These are phyloP conservation scores for Aphrocallistes beatrix DNA, from an alignment of 37 sponge, comb jelly and placozoan genomes.

Conservation along the genomic window DNA sequence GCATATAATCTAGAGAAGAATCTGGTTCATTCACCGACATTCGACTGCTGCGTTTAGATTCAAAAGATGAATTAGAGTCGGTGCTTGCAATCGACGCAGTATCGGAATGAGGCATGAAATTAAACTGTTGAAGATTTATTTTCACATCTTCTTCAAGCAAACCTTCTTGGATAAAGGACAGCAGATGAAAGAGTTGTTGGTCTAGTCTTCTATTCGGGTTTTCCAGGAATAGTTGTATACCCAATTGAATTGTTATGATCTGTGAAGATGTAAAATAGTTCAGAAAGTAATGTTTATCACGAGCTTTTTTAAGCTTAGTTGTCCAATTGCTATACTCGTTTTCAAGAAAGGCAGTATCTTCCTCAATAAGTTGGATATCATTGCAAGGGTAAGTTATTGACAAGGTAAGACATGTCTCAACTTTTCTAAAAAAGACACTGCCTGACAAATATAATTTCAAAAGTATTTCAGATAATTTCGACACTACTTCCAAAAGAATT, in stretches of 20 bases:
- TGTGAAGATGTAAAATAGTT: background rate
- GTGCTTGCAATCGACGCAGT: background rate
- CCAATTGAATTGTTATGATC: background rate
- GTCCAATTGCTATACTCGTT: background rate
- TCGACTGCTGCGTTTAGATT: too few relatives aligned
- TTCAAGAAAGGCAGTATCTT: background rate
- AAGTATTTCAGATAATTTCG: background rate
- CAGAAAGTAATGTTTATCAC: background rate
- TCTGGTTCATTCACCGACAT: too few relatives aligned
- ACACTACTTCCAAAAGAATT: background rate
- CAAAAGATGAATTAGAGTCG: background rate
- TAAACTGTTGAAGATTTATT: background rate
- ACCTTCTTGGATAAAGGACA: background rate
- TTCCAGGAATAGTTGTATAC: background rate
- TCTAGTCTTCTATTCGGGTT: background rate
- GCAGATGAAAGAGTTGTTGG: background rate
- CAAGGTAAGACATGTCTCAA: too few relatives aligned
- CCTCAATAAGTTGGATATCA: background rate
- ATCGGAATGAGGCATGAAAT: background rate
- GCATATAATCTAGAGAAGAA: too few relatives aligned
- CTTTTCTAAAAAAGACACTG: background rate
- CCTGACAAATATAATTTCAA: background rate
- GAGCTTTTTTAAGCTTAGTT: background rate
- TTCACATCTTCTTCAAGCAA: background rate
- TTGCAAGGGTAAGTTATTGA: background rate